Conservation (phyloP, 2,888 invertebrate genomes). For the Slavum lentiscoides region DNA sequence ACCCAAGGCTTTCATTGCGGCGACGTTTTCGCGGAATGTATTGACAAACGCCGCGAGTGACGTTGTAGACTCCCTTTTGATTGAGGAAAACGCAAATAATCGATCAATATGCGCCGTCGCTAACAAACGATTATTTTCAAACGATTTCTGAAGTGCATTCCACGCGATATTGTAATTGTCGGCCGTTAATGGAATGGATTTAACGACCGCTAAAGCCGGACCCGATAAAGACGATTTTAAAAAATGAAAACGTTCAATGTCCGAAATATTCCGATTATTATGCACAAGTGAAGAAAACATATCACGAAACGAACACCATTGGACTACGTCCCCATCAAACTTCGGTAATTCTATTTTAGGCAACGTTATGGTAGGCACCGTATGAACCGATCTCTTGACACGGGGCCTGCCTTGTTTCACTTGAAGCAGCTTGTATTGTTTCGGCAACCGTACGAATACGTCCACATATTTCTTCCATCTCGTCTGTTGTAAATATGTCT, state of each 20-base stretch:
- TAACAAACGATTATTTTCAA: neutral
- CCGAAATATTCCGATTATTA: neutral
- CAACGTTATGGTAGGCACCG: neutral
- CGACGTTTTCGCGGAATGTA: constrained; percentile 8
- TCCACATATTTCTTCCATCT: no score
- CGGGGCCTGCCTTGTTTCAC: neutral
- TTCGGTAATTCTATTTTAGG: constrained; percentile 11
- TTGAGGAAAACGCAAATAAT: neutral
- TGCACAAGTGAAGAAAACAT: neutral
- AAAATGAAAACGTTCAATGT: constrained; percentile 15
- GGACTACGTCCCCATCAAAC: no score
- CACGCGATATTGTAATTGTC: no score
- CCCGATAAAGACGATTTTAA: neutral
- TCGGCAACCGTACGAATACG: neutral
- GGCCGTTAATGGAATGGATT: neutral
- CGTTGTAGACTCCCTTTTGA: neutral
- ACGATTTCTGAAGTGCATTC: neutral
- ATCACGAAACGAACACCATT: constrained; percentile 15
- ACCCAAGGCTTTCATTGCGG: neutral
- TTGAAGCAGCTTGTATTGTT: neutral
- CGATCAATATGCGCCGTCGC: constrained; percentile 7
- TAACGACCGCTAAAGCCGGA: neutral
- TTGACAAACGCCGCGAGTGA: no score
- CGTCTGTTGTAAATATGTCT: no score
- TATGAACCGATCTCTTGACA: neutral